phyloP scores from a whole-genome alignment of 2,797 vertebrate genomes.

The Pseudopleuronectes americanus region DNA sequence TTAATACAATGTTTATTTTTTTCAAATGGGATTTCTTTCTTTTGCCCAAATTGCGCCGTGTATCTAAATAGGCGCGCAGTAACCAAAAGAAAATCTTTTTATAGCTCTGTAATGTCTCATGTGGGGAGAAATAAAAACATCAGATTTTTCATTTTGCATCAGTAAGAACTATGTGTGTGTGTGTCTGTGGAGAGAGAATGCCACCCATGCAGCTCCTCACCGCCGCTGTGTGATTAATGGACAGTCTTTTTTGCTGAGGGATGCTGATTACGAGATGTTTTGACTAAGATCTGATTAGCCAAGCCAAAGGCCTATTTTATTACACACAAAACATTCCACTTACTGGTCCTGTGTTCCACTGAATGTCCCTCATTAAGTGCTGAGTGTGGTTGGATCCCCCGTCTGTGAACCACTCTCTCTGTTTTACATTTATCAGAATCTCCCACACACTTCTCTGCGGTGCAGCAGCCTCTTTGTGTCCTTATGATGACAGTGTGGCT shows the following conservation, averaged over 20 bases:
- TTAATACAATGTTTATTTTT: constrained; percentile 77
- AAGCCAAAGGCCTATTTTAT: constrained; percentile 84
- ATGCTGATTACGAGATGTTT: constrained; percentile 85
- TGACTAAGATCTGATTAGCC: constrained; percentile 85
- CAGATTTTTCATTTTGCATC: constrained; percentile 65
- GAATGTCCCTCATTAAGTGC: constrained; percentile 78
- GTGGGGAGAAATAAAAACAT: constrained; percentile 76
- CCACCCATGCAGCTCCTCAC: constrained; percentile 84
- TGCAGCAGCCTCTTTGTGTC: constrained; percentile 30
- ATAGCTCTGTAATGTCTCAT: constrained; percentile 75
- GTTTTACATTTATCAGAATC: constrained; percentile 71
- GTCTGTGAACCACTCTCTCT: constrained; percentile 67
- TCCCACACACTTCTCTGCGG: constrained; percentile 64
- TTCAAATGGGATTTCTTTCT: constrained; percentile 68
- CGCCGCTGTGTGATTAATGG: constrained; percentile 83
- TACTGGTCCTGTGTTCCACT: constrained; percentile 77
- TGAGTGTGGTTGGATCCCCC: constrained; percentile 74
- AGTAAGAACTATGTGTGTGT: constrained; percentile 52
- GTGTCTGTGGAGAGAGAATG: constrained; percentile 68
- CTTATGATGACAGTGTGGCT: constrained; percentile 55
- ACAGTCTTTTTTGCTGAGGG: constrained; percentile 77
- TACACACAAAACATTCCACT: constrained; percentile 83
- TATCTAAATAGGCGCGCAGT: constrained; percentile 65
- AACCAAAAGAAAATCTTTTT: constrained; percentile 73
- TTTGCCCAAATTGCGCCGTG: constrained; percentile 56